Evolutionary conservation across 2,113 vertebrate genomes (phyloP).

Genomic region (Etheostoma cragini): DNA sequence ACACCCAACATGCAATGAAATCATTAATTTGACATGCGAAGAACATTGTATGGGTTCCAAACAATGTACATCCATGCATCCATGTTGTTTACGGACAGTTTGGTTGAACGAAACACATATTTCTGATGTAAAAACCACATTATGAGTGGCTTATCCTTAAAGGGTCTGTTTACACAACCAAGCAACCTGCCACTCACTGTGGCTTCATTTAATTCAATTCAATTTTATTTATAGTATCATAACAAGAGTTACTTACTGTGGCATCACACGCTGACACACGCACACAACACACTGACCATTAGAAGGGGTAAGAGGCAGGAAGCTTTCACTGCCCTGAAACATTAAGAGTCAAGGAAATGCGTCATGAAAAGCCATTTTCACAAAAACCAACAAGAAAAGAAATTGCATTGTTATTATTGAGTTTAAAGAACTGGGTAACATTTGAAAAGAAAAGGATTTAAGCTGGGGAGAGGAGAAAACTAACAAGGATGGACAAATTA

Average conservation of each 20-base stretch:
- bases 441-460: neutral
- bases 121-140: neutral
- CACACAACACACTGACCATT: conserved; percentile 16
- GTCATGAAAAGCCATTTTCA: conserved; percentile 25
- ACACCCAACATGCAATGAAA: too few relatives aligned
- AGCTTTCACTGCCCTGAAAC: conserved; percentile 29
- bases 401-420: neutral
- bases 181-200: neutral
- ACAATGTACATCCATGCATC: too few relatives aligned
- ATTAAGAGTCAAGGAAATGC: conserved; percentile 30
- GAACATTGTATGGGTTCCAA: too few relatives aligned
- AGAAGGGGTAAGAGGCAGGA: conserved; percentile 19
- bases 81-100: too few relatives aligned
- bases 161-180: neutral
- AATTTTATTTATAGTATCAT: too few relatives aligned
- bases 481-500: neutral
- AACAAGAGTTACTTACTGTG: neutral
- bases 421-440: neutral
- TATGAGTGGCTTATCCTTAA: neutral
- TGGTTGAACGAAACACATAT: too few relatives aligned
- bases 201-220: too few relatives aligned
- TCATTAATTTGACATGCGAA: too few relatives aligned
- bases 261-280: neutral
- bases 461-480: neutral
- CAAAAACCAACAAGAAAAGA: neutral